These are phyloP conservation scores for Megalops atlanticus DNA, from an alignment of 2,113 vertebrate species.

Conservation along the genomic window DNA sequence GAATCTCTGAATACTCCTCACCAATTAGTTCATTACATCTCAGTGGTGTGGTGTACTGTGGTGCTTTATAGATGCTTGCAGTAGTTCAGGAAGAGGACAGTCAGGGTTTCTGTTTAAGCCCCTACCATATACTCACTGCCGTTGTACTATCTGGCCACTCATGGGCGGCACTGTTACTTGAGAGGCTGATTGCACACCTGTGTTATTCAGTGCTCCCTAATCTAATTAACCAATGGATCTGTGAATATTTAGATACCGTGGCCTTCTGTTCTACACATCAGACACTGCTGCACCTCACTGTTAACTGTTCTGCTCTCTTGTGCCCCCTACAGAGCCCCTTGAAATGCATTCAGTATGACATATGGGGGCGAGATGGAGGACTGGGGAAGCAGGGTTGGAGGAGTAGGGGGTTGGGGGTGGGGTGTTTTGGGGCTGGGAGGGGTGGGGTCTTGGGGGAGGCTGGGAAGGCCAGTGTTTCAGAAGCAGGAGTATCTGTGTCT, in stretches of 20 bases:
- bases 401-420: not conserved
- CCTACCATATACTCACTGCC: not conserved
- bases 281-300: not conserved
- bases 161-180: not conserved
- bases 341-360: slow-evolving; percentile 31
- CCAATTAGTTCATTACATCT: too few relatives aligned
- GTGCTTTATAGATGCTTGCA: not conserved
- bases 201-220: not conserved
- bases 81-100: not conserved
- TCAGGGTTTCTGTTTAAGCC: not conserved
- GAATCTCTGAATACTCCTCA: not conserved
- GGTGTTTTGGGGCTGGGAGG: slow-evolving; percentile 3
- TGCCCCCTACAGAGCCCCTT: slow-evolving; percentile 36
- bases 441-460: slow-evolving; percentile 21
- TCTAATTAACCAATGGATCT: not conserved
- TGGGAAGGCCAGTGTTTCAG: slow-evolving; percentile 54
- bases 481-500: slow-evolving; percentile 77
- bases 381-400: not conserved
- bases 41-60: not conserved
- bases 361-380: not conserved
- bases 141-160: not conserved
- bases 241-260: not conserved
- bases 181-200: not conserved
- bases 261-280: not conserved
- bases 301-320: slow-evolving; percentile 20